Percentiles rank a stretch among this genome's conserved stretches.
Conservation (phyloP, 2,888 invertebrate species). For the Steinernema scapterisci region DNA sequence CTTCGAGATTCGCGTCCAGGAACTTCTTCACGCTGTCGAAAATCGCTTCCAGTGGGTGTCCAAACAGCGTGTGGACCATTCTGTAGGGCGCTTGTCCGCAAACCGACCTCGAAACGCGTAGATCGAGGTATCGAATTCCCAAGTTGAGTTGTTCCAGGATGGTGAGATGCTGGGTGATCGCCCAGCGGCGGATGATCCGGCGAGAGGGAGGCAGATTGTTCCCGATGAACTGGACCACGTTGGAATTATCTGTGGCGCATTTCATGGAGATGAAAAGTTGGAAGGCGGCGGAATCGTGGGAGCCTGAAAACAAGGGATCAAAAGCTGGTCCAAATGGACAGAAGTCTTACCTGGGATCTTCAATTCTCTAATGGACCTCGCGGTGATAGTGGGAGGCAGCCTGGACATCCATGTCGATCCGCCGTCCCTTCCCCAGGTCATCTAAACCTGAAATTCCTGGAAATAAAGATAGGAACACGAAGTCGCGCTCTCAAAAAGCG, state of each 20-base stretch:
- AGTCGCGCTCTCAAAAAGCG: too few species aligned
- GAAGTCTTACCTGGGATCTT: constrained; percentile 12
- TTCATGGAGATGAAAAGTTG: constrained; percentile 41
- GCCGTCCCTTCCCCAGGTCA: neutral
- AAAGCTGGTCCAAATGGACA: too few species aligned
- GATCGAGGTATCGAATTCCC: constrained; percentile 52
- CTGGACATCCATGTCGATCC: constrained; percentile 1
- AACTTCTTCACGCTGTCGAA: constrained; percentile 1
- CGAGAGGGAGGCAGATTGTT: constrained; percentile 29
- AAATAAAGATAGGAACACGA: too few species aligned
- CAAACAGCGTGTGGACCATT: constrained; percentile 27
- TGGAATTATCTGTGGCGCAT: constrained; percentile 47
- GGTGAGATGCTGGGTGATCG: constrained; percentile 46
- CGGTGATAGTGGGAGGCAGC: neutral
- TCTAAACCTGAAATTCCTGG: neutral
- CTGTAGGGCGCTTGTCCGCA: constrained; percentile 26
- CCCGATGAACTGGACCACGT: constrained; percentile 25
- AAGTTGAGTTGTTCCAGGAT: constrained; percentile 43
- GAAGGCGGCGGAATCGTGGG: constrained; percentile 52
- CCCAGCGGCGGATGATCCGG: constrained; percentile 47
- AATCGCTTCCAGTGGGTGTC: neutral
- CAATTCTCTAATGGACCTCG: neutral
- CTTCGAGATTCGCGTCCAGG: constrained; percentile 6
- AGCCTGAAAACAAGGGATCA: constrained; percentile 39
- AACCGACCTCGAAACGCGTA: constrained; percentile 46